Evolutionary conservation across 1,140 invertebrate genomes (phyloP).

Genomic region (Portunus trituberculatus): DNA sequence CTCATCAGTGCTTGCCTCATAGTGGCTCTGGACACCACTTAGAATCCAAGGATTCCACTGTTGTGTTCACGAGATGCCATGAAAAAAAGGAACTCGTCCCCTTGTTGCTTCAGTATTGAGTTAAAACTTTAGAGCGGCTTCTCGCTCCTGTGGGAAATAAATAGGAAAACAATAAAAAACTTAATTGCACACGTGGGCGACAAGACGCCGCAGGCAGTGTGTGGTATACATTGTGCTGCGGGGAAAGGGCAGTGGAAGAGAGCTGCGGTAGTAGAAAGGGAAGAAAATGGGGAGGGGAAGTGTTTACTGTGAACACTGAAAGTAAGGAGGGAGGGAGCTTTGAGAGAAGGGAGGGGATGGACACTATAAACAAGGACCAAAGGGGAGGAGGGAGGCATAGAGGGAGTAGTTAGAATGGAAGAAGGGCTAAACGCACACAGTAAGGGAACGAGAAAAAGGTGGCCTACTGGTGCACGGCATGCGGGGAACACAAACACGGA

Average conservation of each 20-base stretch:
- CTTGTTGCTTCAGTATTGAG: background rate
- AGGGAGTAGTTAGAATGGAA: background rate
- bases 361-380: background rate
- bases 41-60: too few relatives aligned
- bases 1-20: background rate
- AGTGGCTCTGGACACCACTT: too few relatives aligned
- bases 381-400: constrained; percentile 23
- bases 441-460: constrained; percentile 10
- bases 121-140: background rate
- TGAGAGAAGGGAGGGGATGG: background rate
- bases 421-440: background rate
- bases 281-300: background rate
- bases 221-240: background rate
- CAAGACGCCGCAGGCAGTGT: background rate
- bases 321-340: background rate
- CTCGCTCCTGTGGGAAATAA: background rate
- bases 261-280: background rate
- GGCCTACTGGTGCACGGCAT: too few relatives aligned
- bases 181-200: background rate
- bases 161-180: background rate
- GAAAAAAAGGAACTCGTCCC: background rate
- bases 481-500: too few relatives aligned
- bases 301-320: background rate
- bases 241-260: background rate
- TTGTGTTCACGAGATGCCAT: background rate